phyloP scores from a whole-genome alignment of 2,113 vertebrate genomes.

The Nansenia antarctica region DNA sequence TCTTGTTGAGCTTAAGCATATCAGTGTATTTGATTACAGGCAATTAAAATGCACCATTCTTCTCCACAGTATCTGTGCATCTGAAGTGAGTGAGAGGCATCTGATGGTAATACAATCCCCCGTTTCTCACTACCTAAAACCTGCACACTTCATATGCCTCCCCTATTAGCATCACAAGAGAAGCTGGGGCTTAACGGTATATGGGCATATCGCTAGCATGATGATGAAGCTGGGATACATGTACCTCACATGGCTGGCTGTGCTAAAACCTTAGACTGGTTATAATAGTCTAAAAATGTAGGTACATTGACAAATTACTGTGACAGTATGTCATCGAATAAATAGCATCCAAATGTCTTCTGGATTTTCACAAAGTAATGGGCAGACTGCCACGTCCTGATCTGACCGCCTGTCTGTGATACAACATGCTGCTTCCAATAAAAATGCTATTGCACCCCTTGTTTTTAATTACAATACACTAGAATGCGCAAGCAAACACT shows the following conservation, averaged over 20 bases:
- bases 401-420: background rate
- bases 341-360: background rate
- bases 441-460: background rate
- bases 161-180: background rate
- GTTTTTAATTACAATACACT: background rate
- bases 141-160: background rate
- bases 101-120: background rate
- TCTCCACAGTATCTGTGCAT: conserved; percentile 3
- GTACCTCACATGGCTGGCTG: too few species aligned
- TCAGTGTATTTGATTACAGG: conserved; percentile 37
- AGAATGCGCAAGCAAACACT: background rate
- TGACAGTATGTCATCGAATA: background rate
- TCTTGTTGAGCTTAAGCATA: background rate
- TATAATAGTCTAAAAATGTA: background rate
- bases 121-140: background rate
- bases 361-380: background rate
- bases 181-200: background rate
- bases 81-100: conserved; percentile 3
- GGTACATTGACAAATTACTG: background rate
- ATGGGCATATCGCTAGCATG: background rate
- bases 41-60: conserved; percentile 24
- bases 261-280: too few species aligned
- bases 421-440: background rate
- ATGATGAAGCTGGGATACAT: background rate
- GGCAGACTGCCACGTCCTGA: background rate